Evolutionary conservation across 1,140 invertebrate species (phyloP), one percentile per base, ranked within the genome.

Genomic region (Drosophila kepulauana): DNA sequence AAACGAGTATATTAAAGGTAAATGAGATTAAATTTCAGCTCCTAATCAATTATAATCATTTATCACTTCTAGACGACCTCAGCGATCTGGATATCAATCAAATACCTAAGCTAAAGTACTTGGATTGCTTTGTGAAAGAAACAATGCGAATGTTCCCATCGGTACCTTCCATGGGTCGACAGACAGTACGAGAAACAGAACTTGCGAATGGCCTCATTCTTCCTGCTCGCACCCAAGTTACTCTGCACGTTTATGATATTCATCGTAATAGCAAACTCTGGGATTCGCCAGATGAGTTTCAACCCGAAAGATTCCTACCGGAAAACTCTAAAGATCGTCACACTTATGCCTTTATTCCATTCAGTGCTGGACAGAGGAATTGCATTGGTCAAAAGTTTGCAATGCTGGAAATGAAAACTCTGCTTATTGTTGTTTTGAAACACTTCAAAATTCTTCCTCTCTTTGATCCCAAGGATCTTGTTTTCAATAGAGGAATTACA

Each of bases 261-360:
- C 95, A 96, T 79, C 93, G 94, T 41, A 93, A 95, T 85, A 82
- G 93, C 3, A 92, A 93, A 0, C 57, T 94, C 59, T 98, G 95
- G 92, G 94, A 96, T 15, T 93, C 97, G 71, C 97, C 97, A 0
- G 91, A 96, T 3, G 93, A 92, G 15, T 98, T 97, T 79, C 93
- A 95, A 78, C 97, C 97, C 0, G 96, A 97, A 35, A 93, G 97
- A 82, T 98, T 97, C 93, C 78, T 65, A 74, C 58, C 93, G 95
- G 91, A 98, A 97, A 93, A 91, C 94, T 38, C 80, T n/a, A n/a
- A 84, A 79, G 78, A 92, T 73, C 68, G 93, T 63, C 91, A 92
- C 65, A 93, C 88, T 0, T 94, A 92, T 70, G 80, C 93, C 5
- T 95, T 93, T 79, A 89, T 96, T 25, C 95, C 95, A 20, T 96